Percentiles rank a stretch among this genome's conserved stretches.
Evolutionary conservation across 2,113 vertebrate species (phyloP).

Genomic region (Chionodraco myersi): DNA sequence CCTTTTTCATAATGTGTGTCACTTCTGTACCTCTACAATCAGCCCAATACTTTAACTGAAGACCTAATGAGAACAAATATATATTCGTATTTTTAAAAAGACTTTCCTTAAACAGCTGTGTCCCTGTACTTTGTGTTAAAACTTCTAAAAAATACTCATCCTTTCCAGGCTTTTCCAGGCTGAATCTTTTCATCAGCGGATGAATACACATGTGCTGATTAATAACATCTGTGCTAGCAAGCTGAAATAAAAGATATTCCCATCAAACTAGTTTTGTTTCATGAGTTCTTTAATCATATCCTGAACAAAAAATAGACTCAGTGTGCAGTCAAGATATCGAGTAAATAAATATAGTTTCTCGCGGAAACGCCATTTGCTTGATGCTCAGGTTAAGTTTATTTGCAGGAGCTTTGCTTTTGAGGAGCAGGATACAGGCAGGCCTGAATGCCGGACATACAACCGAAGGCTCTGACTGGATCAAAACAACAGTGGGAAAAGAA

Average conservation of each 20-base stretch:
- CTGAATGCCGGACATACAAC: constrained; percentile 33
- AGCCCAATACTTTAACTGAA: no score
- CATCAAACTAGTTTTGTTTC: constrained; percentile 51
- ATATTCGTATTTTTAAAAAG: no score
- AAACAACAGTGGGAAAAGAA: constrained; percentile 28
- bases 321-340: constrained; percentile 64
- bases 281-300: constrained; percentile 75
- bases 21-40: no score
- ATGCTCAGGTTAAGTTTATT: constrained; percentile 75
- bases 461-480: constrained; percentile 15
- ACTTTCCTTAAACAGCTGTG: no score
- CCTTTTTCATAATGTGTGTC: no score
- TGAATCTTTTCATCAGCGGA: no score
- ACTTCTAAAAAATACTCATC: no score
- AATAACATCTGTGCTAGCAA: no score
- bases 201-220: no score
- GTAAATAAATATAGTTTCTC: constrained; percentile 74
- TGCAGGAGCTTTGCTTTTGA: constrained; percentile 41
- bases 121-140: no score
- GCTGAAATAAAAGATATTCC: constrained; percentile 24
- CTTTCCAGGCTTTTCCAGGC: no score
- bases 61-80: no score
- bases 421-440: constrained; percentile 45
- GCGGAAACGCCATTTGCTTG: constrained; percentile 56
- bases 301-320: constrained; percentile 57